Base-by-base conservation (phyloP, 2,113 vertebrate species). In the Ptyas mucosa region DNA sequence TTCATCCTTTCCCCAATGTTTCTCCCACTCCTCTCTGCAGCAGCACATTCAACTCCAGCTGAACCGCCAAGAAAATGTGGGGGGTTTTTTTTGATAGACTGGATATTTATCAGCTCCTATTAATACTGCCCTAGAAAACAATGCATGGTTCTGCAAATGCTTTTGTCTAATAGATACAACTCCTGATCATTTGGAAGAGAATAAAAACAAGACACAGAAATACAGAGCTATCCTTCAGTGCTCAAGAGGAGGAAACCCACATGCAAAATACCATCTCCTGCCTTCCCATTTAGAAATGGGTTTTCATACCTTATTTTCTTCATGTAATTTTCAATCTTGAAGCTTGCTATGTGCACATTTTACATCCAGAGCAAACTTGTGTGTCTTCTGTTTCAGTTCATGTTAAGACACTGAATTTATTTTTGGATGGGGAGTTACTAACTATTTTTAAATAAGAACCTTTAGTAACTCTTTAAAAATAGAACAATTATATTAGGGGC, bases 21-120 rank as follows among this genome's bases (percentile, higher is more conserved):
- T 57, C 23, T 23, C 6, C 89, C 94, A 91, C 21, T 94, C 29
- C 88, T 95, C 51, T 91, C 90, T 96, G 15, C 95, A 93, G 93
- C 94, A 92, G 34, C 85, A 51, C 93, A 20, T 43, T 85, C 90
- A 2, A 58, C 90, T 0, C 34, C 95, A 88, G 85, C 93, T 91
- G 91, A 92, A 43, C 87, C 94, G 53, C 85, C 34, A 64, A 43
- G 85, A 85, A 55, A 85, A 46, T 2, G 8, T 89, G 43, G n/a
- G n/a, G n/a, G n/a, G 81, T 89, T 86, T 26, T 24, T 85, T 61
- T n/a, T 85, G 93, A 92, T 0, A 94, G 64, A 94, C 81, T 94
- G 88, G 95, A 90, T 94, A 57, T 90, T 90, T 96, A 49, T 95
- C 95, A 90, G 46, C 89, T 51, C n/a, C 92, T 46, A 15, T 6